Base-by-base conservation (phyloP, 2,888 invertebrate species). In the Maniola hyperantus region DNA sequence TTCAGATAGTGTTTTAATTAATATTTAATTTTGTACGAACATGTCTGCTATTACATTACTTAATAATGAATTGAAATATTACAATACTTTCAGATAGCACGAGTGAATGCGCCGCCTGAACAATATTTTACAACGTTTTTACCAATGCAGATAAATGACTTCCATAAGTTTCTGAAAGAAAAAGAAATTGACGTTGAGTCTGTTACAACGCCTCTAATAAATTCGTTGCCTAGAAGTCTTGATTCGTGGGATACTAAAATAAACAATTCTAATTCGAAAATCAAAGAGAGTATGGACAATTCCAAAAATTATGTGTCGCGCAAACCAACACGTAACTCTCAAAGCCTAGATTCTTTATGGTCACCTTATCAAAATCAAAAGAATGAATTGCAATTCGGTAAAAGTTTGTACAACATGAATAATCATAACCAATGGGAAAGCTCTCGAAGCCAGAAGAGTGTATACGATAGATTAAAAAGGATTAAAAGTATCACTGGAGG, bases 121-220 rank as follows among this genome's bases (percentile, higher is more conserved):
- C 89, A 88, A 59, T 81, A 82, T 63, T 89, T 79, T 64, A 75
- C 78, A n/a, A 87, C 86, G 0, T 88, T 87, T 0, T 46, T 89
- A 5, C 89, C 89, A 10, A 89, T 89, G 89, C 74, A 71, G 8
- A 72, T 71, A 2, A 51, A 72, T 0, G 83, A 84, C 0, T 89
- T 89, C 60, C 72, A 87, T 1, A 80, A 76, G 2, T 89, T 89
- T 70, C 76, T 89, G 0, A 85, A 79, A 71, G 81, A 83, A 0
- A 73, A 87, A 44, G 34, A 77, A 0, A 69, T 89, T 34, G 88
- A 87, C 36, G 83, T 89, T 0, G 73, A 77, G 5, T 80, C 80
- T 0, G 80, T 89, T 0, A 88, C 84, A 0, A 70, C 79, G 0
- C 83, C 88, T 1, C 64, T 80, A 5, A 53, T 15, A n/a, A 59